Evolutionary conservation across 2,113 vertebrate genomes (phyloP), one percentile per base, ranked within the genome.

Genomic region (Etheostoma cragini): DNA sequence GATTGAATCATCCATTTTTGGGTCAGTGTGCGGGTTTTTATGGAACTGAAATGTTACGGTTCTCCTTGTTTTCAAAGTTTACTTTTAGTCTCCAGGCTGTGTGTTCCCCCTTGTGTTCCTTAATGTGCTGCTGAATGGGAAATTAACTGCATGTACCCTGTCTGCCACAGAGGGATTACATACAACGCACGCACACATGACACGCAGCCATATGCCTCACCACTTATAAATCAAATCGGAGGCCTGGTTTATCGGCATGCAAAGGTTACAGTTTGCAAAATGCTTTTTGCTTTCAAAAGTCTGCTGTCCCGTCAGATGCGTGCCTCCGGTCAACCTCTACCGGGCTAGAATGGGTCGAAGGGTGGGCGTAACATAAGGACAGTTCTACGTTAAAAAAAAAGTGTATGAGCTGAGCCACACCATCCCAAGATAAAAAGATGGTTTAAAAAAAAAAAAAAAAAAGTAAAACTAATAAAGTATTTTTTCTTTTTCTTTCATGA

Each of bases 171-270:
- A 76, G 49, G 76, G 80, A 78, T 76, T 76, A 84, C 82, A 68
- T 42, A 58, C 61, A 35, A 58, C 67, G 65, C 60, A 42, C 60
- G 66, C 30, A 38, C 69, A 47, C 11, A 14, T 13, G 57, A 56
- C 63, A 17, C 22, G 12, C 62, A 47, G 72, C 80, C 85, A 82
- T 84, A 80, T 83, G 84, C 68, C 6, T 75, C 65, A 21, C 57
- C 58, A 33, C 60, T 82, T 54, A 50, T 33, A 71, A 76, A 83
- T 66, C 42, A 54, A 54, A 72, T 76, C 64, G 54, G 71, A 71
- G 67, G 35, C 74, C 56, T 71, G 47, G 13, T 83, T 72, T 8
- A 21, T 86, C 15, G 61, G 14, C 21, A 1, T 16, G 3, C 35
- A 65, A 33, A 73, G 35, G 63, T 76, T 60, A 66, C 73, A 19